Percentiles rank a stretch among this genome's conserved stretches.
phyloP scores from a whole-genome alignment of 1,140 invertebrate species.

The Drosophila ogumai region DNA sequence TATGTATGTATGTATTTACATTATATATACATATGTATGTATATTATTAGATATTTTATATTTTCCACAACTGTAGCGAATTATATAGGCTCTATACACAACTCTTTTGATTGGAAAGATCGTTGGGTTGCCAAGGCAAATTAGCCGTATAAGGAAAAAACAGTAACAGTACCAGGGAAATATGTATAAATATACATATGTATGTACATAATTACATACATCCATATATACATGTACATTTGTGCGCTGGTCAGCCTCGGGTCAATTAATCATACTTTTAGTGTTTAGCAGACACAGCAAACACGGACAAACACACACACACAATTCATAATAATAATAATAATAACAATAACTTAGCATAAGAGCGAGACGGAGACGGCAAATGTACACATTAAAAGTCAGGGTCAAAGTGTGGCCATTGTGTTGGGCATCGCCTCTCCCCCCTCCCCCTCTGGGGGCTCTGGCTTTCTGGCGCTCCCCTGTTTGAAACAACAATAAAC shows the following conservation, averaged over 20 bases:
- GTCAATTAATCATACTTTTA: conserved; percentile 73
- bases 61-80: not conserved
- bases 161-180: conserved; percentile 4
- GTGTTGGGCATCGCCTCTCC: conserved; percentile 39
- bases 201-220: not conserved
- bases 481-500: conserved; percentile 66
- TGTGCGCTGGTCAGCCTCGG: conserved; percentile 40
- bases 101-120: conserved; percentile 3
- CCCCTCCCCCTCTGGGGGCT: not conserved
- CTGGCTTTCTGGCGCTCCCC: not conserved
- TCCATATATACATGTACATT: not conserved
- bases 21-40: not conserved
- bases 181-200: conserved; percentile 5
- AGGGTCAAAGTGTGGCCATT: conserved; percentile 77
- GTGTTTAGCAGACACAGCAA: conserved; percentile 41
- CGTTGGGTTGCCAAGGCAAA: conserved; percentile 43
- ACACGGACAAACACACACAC: conserved; percentile 42
- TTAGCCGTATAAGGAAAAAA: conserved; percentile 25
- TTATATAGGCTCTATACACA: not conserved
- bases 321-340: conserved; percentile 71
- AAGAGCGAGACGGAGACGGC: conserved; percentile 23
- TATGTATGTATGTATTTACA: too few species aligned
- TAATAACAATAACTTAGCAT: conserved; percentile 70
- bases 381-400: conserved; percentile 66
- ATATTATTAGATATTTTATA: not conserved